Evolutionary conservation across 2,113 vertebrate genomes (phyloP), one percentile per base, ranked within the genome.

Genomic region (Zosterops pallidus): DNA sequence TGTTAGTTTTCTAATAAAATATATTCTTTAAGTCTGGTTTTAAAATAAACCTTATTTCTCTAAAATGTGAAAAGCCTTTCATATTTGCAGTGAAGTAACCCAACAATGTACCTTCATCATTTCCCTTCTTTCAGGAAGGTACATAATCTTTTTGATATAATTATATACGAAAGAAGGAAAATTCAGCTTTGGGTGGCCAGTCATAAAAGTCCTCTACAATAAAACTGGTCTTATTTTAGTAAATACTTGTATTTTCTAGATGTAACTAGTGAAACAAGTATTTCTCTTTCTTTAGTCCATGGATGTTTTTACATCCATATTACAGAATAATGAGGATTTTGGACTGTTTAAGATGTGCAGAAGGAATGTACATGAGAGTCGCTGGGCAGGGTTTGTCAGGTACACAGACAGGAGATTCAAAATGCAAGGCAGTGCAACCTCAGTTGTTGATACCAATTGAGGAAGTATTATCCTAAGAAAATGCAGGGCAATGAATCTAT

Each of bases 1-100:
- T 63, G 79, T 81, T 95, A 80, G 59, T 87, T 95, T 86, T 77
- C 82, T 80, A 90, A 94, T 83, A 95, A 94, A 97, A 87, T 26
- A 50, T 44, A 67, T n/a, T 55, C 83, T 96, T 95, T 70, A 83
- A 90, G 59, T 80, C 44, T 70, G 47, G 42, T 95, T 96, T 95
- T 52, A 79, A 95, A 96, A 91, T 46, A 74, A 85, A 59, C 6
- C 6, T 33, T 69, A 42, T 88, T 90, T 97, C 69, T 94, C 56
- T 75, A 94, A 94, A 72, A 92, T 72, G 74, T 71, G 31, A 82
- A n/a, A 81, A 90, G 6, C 7, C 53, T 94, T 93, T 90, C 92
- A 82, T 83, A 56, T 84, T 83, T 89, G 69, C 41, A 59, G 41
- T 28, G 62, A 49, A 77, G 65, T 74, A 53, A 85, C 24, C 28